Evolutionary conservation across 2,113 vertebrate species (phyloP).

Genomic region (Isurus oxyrinchus): DNA sequence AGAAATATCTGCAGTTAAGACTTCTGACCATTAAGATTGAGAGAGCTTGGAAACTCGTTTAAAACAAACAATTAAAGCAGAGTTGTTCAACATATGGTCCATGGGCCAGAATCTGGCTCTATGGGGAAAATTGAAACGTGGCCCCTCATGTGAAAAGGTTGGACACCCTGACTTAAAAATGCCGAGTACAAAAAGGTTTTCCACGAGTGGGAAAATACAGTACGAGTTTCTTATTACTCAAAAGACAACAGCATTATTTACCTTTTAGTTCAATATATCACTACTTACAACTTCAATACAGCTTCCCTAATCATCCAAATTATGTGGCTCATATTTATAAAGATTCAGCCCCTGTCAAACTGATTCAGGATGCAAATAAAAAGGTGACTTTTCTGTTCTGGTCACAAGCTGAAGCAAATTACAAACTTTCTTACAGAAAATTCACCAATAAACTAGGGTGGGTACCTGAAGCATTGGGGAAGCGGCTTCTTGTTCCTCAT

Average conservation of each 20-base stretch:
- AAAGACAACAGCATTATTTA: not conserved
- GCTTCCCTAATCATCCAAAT: not conserved
- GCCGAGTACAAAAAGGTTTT: not conserved
- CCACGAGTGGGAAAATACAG: not conserved
- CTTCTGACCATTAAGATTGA: too few species aligned
- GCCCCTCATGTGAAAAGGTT: too few species aligned
- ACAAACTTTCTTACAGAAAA: not conserved
- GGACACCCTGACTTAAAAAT: not conserved
- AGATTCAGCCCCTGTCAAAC: not conserved
- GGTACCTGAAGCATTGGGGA: constrained; percentile 93
- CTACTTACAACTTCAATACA: not conserved
- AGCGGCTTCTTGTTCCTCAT: constrained; percentile 81
- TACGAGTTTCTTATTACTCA: not conserved
- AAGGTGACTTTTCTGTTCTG: not conserved
- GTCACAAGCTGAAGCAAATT: not conserved
- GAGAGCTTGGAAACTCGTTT: too few species aligned
- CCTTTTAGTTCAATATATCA: not conserved
- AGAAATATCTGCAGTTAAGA: too few species aligned
- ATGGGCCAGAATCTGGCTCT: too few species aligned
- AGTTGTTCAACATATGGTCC: too few species aligned
- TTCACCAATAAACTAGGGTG: not conserved
- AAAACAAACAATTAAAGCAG: too few species aligned
- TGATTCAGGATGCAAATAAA: not conserved
- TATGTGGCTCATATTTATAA: not conserved
- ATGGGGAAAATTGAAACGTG: too few species aligned